These are phyloP conservation scores for Pterostichus madidus DNA, from an alignment of 2,888 invertebrate species.

Conservation along the genomic window DNA sequence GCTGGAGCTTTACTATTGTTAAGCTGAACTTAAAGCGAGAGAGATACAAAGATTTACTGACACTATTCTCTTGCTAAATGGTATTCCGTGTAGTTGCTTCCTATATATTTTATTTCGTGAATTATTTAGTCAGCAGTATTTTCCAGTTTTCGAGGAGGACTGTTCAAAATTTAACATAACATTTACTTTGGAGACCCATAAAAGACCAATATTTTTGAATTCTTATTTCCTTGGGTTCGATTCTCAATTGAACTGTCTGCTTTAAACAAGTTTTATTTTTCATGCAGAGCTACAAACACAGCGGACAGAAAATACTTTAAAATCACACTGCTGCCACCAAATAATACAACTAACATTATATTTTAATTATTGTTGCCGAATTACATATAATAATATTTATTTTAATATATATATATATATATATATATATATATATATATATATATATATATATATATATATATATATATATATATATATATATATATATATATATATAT, in stretches of 20 bases:
- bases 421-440: no score
- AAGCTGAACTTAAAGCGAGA: no score
- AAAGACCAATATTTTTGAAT: slow-evolving; percentile 30
- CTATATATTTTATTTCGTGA: no score
- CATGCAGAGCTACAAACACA: not conserved
- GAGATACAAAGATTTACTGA: no score
- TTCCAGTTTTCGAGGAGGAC: slow-evolving; percentile 9
- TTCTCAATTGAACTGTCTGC: slow-evolving; percentile 15
- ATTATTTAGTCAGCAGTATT: not conserved
- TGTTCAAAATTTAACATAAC: slow-evolving; percentile 38
- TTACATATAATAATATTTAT: no score
- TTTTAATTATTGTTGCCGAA: no score
- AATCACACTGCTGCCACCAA: not conserved
- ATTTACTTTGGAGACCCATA: slow-evolving; percentile 24
- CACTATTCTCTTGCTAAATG: no score
- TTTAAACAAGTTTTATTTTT: slow-evolving; percentile 25
- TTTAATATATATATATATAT: no score
- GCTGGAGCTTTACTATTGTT: not conserved
- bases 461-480: no score
- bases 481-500: no score
- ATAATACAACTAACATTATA: not conserved
- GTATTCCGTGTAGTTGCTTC: no score
- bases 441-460: no score
- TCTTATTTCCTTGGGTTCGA: not conserved
- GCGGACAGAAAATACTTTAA: not conserved